Evolutionary conservation across 2,888 invertebrate species (phyloP), one percentile per base, ranked within the genome.

Genomic region (Anagyrus pseudococci): DNA sequence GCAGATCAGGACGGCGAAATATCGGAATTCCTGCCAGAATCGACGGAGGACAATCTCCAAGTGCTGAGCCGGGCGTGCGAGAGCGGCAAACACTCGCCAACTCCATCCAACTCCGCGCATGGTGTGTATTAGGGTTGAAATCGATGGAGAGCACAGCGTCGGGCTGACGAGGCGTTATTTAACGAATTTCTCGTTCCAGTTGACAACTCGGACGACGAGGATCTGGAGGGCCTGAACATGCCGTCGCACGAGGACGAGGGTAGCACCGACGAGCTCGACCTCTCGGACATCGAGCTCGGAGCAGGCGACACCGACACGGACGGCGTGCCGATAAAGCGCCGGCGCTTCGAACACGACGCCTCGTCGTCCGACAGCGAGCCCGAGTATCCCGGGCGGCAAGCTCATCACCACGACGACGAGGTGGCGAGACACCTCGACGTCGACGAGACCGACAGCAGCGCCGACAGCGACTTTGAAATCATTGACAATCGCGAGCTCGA

Each of bases 1-100:
- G 22, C 41, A 81, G 81, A 81, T 71, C 81, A 79, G 76, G 81
- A 81, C 64, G 79, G 72, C 67, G 82, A 80, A 59, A 79, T 80
- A 50, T 81, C 80, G 64, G 81, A 81, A 65, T 82, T 82, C 73
- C 69, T 81, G 68, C 81, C 81, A 26, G 74, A 76, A 25, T 77
- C 76, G 20, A 80, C 79, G 4, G 77, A 79, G 57, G 77, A 79
- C 53, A 80, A 75, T 72, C 72, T 82, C 56, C 75, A 80, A 67
- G 77, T 81, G 65, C 72, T 82, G 59, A 75, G 77, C 23, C 75
- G 76, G 52, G 81, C 81, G 15, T 78, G 81, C 7, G 81, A 82
- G 58, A 72, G 74, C 33, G 77, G 79, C 25, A 79, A 79, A 67
- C 76, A 76, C 47, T 77, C 78, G 47, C 75, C 79, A 22, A 76